Evolutionary conservation across 2,113 vertebrate genomes (phyloP), one percentile per base, ranked within the genome.

Genomic region (Halichoerus grypus): DNA sequence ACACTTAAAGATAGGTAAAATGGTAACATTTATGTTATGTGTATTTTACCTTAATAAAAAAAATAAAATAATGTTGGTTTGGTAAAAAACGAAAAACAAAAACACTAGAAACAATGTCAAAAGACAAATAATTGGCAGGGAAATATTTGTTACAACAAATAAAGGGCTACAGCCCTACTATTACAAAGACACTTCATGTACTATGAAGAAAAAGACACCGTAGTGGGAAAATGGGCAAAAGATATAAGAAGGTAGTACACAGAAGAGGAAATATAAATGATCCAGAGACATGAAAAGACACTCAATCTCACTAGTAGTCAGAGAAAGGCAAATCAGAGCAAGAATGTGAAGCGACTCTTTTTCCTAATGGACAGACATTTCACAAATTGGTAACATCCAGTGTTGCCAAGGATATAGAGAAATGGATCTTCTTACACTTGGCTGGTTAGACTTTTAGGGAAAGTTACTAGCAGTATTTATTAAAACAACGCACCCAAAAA

Each of bases 51-150:
- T 28, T 53, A 81, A 91, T 80, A 79, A 79, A 77, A 65, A 26
- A 28, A 71, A 86, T 85, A 88, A 89, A 76, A 76, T 80, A 91
- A 80, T 53, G 59, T 21, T 65, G 88, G 31, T 90, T 89, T 63
- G n/a, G 11, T 14, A 76, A 61, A 31, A 28, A 59, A 61, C 4
- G 3, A 1, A 28, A 42, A 83, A 57, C 31, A 53, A 46, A 63
- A 83, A 19, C 31, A 53, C 22, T 80, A 15, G 2, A 88, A 59
- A 39, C 46, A 53, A 80, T 67, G 46, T 31, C 24, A 55, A 86
- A 77, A 65, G 71, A 42, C n/a, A 79, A 63, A 76, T 39, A 42
- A 65, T 67, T 67, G 59, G n/a, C 59, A 63, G 69, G 18, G 71
- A 46, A 77, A 87, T 79, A 55, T 14, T 26, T n/a, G 59, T 26